Conservation (phyloP, 2,797 vertebrate genomes). For the Cygnus olor region DNA sequence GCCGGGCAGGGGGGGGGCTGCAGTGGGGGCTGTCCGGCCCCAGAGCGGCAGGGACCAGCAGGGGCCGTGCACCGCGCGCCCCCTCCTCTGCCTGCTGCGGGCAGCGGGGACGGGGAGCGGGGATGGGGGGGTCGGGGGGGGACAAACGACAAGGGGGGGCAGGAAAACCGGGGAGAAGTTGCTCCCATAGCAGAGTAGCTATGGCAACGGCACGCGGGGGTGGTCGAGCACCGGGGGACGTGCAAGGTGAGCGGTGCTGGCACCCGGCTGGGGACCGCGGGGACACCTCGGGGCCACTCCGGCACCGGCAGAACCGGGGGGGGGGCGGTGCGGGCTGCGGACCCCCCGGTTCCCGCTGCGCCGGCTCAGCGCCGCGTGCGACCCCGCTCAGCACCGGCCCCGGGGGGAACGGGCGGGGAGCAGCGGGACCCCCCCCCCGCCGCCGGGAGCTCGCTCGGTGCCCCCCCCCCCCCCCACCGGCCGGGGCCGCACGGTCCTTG, state of each 20-base stretch:
- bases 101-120: neutral
- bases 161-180: slow-evolving; percentile 10
- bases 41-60: neutral
- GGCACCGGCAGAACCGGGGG: too few relatives aligned
- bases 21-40: neutral
- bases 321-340: too few relatives aligned
- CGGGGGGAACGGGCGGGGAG: too few relatives aligned
- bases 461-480: too few relatives aligned
- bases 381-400: too few relatives aligned
- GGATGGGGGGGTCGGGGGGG: neutral
- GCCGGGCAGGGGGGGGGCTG: neutral
- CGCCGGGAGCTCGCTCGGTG: too few relatives aligned
- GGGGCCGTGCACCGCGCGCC: too few relatives aligned
- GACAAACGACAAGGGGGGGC: neutral
- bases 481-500: too few relatives aligned
- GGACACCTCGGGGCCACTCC: neutral
- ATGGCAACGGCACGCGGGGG: slow-evolving; percentile 55
- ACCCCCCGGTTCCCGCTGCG: too few relatives aligned
- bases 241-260: neutral
- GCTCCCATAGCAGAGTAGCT: slow-evolving; percentile 45
- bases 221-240: slow-evolving; percentile 31
- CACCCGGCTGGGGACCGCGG: too few relatives aligned
- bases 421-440: too few relatives aligned
- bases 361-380: too few relatives aligned
- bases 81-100: neutral